Evolutionary conservation across 2,888 invertebrate genomes (phyloP).

Genomic region (Pantelozetes paolii): DNA sequence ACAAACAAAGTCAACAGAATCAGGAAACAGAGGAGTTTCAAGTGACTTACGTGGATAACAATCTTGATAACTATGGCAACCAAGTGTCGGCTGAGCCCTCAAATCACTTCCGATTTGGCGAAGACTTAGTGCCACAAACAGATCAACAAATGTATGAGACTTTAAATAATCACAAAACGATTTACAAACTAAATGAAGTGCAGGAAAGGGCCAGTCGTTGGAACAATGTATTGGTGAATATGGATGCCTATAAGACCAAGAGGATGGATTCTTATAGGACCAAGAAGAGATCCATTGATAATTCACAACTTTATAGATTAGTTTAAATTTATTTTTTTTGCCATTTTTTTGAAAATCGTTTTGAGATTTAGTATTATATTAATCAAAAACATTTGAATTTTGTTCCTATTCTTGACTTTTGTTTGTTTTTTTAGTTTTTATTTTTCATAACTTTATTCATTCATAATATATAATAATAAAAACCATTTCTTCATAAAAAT

Average conservation of each 20-base stretch:
- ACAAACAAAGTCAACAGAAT: background rate
- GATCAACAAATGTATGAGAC: constrained; percentile 1
- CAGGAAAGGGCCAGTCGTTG: constrained; percentile 42
- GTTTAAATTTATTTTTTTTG: background rate
- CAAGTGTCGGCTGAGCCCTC: background rate
- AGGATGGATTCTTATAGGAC: background rate
- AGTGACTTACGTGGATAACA: constrained; percentile 34
- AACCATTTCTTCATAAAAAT: background rate
- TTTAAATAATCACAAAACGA: background rate
- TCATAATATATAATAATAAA: background rate
- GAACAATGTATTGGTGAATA: constrained; percentile 42
- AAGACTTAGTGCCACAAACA: background rate
- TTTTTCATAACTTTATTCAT: background rate
- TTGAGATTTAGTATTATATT: no score
- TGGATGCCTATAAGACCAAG: constrained; percentile 15
- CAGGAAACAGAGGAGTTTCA: constrained; percentile 1
- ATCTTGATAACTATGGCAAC: constrained; percentile 39
- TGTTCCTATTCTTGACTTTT: background rate
- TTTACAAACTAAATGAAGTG: constrained; percentile 10
- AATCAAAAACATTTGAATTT: background rate
- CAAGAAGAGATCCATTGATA: background rate
- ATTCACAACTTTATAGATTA: background rate
- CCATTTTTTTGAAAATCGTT: background rate
- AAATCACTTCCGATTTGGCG: background rate
- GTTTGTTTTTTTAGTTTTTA: background rate